Evolutionary conservation across 2,797 vertebrate species (phyloP).

Genomic region (Lithobates pipiens): DNA sequence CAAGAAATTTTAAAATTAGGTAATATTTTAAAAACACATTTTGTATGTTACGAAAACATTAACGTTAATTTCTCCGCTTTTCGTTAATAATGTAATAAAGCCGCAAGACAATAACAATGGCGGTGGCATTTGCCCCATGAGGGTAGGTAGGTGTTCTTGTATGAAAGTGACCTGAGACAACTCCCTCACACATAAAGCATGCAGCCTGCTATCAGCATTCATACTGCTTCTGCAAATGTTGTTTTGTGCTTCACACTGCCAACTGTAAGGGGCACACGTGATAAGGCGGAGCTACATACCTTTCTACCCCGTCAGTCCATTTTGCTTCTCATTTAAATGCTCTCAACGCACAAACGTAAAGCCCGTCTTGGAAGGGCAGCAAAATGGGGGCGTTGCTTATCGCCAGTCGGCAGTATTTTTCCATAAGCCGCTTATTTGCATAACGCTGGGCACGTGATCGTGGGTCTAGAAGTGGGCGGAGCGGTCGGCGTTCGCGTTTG

Average conservation of each 20-base stretch:
- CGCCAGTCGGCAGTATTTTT: not conserved
- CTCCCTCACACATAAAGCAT: not conserved
- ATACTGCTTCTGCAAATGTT: not conserved
- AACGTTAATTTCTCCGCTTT: not conserved
- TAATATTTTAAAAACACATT: too few species aligned
- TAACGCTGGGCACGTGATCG: conserved; percentile 42
- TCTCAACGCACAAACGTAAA: not conserved
- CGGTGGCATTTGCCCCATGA: not conserved
- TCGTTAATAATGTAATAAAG: not conserved
- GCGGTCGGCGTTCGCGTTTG: conserved; percentile 32
- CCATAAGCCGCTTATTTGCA: conserved; percentile 37
- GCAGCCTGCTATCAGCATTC: not conserved
- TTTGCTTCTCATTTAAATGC: not conserved
- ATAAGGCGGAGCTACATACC: conserved; percentile 34
- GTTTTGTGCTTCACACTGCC: not conserved
- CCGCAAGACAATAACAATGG: not conserved
- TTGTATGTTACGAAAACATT: too few species aligned
- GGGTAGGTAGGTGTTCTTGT: not conserved
- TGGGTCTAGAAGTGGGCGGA: conserved; percentile 29
- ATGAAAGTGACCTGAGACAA: too few species aligned
- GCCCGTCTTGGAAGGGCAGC: not conserved
- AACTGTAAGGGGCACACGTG: conserved; percentile 27
- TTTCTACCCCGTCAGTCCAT: conserved; percentile 4
- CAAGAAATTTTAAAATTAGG: too few species aligned
- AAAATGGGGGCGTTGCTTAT: not conserved